Percentiles rank a stretch among this genome's conserved stretches.
Conservation (phyloP, 2,113 vertebrate genomes). For the Indicator maculatus region DNA sequence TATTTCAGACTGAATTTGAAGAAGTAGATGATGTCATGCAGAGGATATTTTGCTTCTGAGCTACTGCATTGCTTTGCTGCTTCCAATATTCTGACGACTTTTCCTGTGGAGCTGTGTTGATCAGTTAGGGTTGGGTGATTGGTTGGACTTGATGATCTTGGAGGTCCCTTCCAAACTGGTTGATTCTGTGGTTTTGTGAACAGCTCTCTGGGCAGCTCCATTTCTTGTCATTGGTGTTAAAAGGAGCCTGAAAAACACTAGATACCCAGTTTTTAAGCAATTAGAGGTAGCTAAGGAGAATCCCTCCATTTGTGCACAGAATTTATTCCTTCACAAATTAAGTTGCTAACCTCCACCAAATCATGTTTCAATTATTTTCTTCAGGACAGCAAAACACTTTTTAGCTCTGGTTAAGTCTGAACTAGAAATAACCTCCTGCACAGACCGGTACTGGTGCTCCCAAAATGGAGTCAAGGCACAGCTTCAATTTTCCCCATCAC, state of each 20-base stretch:
- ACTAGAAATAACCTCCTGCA: background rate
- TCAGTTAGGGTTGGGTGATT: too few species aligned
- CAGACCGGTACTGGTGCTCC: background rate
- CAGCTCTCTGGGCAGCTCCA: background rate
- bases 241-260: background rate
- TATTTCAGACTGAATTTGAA: background rate
- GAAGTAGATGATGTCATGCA: background rate
- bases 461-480: background rate
- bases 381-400: too few species aligned
- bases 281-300: background rate
- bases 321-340: background rate
- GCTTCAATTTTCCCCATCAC: too few species aligned
- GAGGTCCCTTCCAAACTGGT: too few species aligned
- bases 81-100: background rate
- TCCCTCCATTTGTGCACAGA: background rate
- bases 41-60: too few species aligned
- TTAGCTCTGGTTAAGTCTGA: background rate
- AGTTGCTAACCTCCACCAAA: too few species aligned
- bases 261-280: background rate
- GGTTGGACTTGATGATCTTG: too few species aligned
- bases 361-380: too few species aligned
- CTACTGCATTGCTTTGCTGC: background rate
- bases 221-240: background rate
- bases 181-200: too few species aligned
- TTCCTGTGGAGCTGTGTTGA: too few species aligned